Evolutionary conservation across 2,797 vertebrate genomes (phyloP), one percentile per base, ranked within the genome.

Genomic region (Ptychadena robeensis): DNA sequence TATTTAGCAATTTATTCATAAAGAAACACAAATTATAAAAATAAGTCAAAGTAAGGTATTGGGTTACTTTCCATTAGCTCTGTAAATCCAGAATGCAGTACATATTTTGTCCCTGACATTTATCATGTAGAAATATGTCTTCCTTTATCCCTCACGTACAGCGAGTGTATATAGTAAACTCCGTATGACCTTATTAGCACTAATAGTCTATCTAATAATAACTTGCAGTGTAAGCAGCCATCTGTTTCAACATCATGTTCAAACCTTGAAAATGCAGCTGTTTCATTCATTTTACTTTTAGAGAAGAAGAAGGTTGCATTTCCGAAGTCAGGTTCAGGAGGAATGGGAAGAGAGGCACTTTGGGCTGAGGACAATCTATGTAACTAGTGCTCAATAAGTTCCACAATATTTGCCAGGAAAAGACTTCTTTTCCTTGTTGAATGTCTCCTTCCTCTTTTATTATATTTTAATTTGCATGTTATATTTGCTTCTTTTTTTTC

Each of bases 151-250:
- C 61, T 66, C 38, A 10, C 25, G 86, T 63, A 82, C 77, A 82
- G 53, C 15, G 28, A 87, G 83, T 72, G 88, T 87, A 82, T 82
- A 82, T 88, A 85, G 78, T 80, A 88, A 85, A 75, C 57, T 8
- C 18, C 27, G 81, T 87, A 73, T 88, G 90, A 92, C 86, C 90
- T 93, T 91, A 91, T 91, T 91, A 92, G 86, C 37, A 86, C 83
- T 38, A 88, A 91, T 89, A 88, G 88, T 31, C 67, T 81, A 87
- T 92, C 89, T 87, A 92, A 91, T 88, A 91, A 91, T 91, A 91
- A 61, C 87, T 86, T 0, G 0, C 86, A 78, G 25, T 85, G 76
- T 83, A 85, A 90, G 85, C 81, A 0, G 78, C 86, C 88, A 91
- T 90, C 88, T 91, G 87, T 86, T 0, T 0, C 82, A 83, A 90